Base-by-base conservation (phyloP, 2,113 vertebrate genomes). In the Planiliza haematocheilus region DNA sequence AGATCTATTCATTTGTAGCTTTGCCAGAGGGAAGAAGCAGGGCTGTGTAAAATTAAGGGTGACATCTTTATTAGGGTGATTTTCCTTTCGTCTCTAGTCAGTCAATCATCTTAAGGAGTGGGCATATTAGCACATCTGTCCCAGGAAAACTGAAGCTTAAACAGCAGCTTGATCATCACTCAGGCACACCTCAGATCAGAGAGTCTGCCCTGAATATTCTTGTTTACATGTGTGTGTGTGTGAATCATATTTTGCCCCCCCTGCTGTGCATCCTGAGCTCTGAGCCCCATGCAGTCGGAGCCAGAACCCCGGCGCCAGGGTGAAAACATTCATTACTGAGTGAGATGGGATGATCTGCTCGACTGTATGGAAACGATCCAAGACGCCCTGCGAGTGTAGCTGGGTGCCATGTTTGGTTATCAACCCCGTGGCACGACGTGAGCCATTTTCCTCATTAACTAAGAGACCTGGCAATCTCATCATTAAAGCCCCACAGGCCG, bases 41-140 rank as follows among this genome's bases (percentile, higher is more conserved):
- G 60, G 83, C 77, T 20, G 46, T 76, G 62, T 69, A 66, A 78
- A 81, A 89, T 79, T 50, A 81, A 81, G 42, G 68, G 16, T 39
- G 73, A 82, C 69, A 57, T 90, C 58, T 91, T 78, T 81, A 82
- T 84, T 51, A 60, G 36, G 62, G 38, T 49, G 70, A 81, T 75
- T 79, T 82, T 67, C 64, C 77, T 71, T 88, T 71, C n/a, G 10
- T 86, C 79, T 66, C 21, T 48, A 71, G 70, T 46, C 63, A 59
- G 77, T 87, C 80, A 82, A 70, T 89, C 79, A 88, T 84, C 70
- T 86, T 75, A 67, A 16, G 69, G 64, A 72, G 63, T n/a, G 49
- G 83, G 70, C 20, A 30, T 64, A 72, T 78, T 24, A 67, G 74
- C 58, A 71, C 65, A 80, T 85, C 74, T 82, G 67, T 81, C 43